Conservation (phyloP, 2,888 invertebrate genomes). For the Rotaria magnacalcarata region DNA sequence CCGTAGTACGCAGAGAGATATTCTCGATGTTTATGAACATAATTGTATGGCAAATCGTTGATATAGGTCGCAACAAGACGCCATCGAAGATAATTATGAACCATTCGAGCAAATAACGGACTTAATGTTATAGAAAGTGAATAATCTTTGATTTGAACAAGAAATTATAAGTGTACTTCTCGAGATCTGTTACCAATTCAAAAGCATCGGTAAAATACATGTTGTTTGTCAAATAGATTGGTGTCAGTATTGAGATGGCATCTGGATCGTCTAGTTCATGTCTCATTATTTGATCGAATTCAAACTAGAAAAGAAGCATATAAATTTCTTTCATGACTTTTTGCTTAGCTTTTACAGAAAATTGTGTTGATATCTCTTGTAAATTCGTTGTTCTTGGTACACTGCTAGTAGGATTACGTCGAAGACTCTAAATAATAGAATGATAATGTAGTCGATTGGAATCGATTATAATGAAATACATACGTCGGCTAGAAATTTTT, state of each 20-base stretch:
- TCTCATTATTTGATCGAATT: background rate
- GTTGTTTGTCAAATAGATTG: background rate
- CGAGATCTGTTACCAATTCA: background rate
- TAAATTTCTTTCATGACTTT: too few relatives aligned
- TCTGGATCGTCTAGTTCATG: background rate
- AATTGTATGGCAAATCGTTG: background rate
- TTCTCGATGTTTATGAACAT: background rate
- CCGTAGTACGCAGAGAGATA: background rate
- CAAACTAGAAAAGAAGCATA: background rate
- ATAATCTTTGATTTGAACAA: background rate
- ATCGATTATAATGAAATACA: background rate
- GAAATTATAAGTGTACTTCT: background rate
- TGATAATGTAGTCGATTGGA: background rate
- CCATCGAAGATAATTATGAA: slow-evolving; percentile 21
- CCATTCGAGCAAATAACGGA: background rate
- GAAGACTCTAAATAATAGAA: background rate
- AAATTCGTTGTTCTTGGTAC: background rate
- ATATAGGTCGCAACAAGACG: background rate
- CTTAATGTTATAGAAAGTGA: background rate
- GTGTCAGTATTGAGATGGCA: background rate
- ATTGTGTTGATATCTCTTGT: background rate
- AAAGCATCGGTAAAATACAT: background rate
- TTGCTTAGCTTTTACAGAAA: too few relatives aligned
- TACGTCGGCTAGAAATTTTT: background rate
- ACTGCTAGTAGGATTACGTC: background rate